Conservation (phyloP, 2,797 vertebrate genomes). For the Mus minutoides region DNA sequence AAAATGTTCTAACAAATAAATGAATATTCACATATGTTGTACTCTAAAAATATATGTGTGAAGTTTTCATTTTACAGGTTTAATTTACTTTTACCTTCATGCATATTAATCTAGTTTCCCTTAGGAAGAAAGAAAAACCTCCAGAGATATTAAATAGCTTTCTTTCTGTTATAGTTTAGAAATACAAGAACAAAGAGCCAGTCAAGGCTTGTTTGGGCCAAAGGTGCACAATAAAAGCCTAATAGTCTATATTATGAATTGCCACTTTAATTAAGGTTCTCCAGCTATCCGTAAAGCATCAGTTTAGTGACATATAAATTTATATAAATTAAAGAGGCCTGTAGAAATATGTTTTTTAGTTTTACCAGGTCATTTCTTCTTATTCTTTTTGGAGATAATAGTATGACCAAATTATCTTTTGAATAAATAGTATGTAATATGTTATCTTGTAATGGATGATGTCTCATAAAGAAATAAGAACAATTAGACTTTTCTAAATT, state of each 20-base stretch:
- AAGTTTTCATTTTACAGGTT: too few relatives aligned
- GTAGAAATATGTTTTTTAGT: not conserved
- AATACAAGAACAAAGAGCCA: not conserved
- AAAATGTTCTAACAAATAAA: too few relatives aligned
- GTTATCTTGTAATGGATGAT: not conserved
- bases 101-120: too few relatives aligned
- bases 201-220: not conserved
- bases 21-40: too few relatives aligned
- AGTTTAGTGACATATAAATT: not conserved
- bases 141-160: too few relatives aligned
- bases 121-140: too few relatives aligned
- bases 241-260: not conserved
- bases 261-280: not conserved
- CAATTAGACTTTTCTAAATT: not conserved
- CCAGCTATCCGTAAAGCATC: not conserved
- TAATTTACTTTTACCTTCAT: too few relatives aligned
- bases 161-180: too few relatives aligned
- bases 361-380: not conserved
- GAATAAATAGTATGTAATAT: not conserved
- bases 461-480: not conserved
- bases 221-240: not conserved
- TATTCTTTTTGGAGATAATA: not conserved
- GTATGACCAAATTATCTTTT: not conserved
- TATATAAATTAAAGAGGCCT: not conserved
- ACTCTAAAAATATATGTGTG: too few relatives aligned